Evolutionary conservation across 2,113 vertebrate species (phyloP), one percentile per base, ranked within the genome.

Genomic region (Saccopteryx bilineata): DNA sequence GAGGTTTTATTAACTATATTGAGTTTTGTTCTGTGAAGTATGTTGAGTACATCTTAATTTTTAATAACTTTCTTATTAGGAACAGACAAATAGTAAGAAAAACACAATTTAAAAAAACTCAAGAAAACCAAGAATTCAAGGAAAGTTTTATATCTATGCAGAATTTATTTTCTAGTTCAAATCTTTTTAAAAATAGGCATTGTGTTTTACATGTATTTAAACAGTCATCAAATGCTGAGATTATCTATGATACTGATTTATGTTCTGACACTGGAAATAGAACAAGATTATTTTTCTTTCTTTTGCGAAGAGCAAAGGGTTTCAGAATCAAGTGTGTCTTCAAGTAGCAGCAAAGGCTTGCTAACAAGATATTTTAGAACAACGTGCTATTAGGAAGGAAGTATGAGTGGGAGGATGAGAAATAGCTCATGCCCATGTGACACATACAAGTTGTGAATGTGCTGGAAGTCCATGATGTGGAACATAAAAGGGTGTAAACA

Each of bases 331-430:
- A 46, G 31, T 93, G 96, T 85, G 90, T 95, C 79, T 97, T 98
- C 65, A 95, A 96, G 91, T 33, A 97, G 93, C 91, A 97, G 97
- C 95, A 98, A 98, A 94, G 88, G 90, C 82, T 94, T 98, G 97
- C 96, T 98, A 98, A 98, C 71, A 87, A 98, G 97, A 97, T 98
- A 98, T 98, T 98, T 98, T 98, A 97, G 97, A 98, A 98, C 92
- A 97, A 98, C 83, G 98, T 98, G 96, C 92, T 98, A 98, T 98
- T 98, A 98, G 98, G 98, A 98, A 98, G 98, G 98, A 98, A 98
- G 98, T 96, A 61, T 96, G 97, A 98, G 98, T 98, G 97, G 98
- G 98, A 97, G 97, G 96, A 97, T 97, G 97, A 98, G 98, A 98
- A 98, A 93, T 92, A 97, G 91, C 97, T 98, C 97, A 97, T 96